Percentiles rank a stretch among this genome's conserved stretches.
phyloP scores from a whole-genome alignment of 2,113 vertebrate species.

The Oryctolagus cuniculus region mOryCun1.1 NC_091442.1:110296001-110296500 shows the following conservation, averaged over 20 bases:
- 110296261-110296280: background rate
- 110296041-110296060: background rate
- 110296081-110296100: background rate
- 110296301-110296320: background rate
- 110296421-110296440: background rate
- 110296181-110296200: background rate
- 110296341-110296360: background rate
- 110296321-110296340: background rate
- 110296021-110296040: background rate
- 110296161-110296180: background rate
- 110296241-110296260: background rate
- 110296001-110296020: background rate
- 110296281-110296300: background rate
- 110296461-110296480: background rate
- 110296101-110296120: background rate
- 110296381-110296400: constrained; percentile 43
- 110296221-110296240: background rate
- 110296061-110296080: background rate
- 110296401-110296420: constrained; percentile 6
- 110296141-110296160: background rate
- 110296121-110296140: background rate
- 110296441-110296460: background rate
- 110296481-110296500: background rate
- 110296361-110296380: background rate
- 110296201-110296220: background rate